Evolutionary conservation across 2,113 vertebrate genomes (phyloP), one percentile per base, ranked within the genome.

Genomic region (Oryzias woworae): DNA sequence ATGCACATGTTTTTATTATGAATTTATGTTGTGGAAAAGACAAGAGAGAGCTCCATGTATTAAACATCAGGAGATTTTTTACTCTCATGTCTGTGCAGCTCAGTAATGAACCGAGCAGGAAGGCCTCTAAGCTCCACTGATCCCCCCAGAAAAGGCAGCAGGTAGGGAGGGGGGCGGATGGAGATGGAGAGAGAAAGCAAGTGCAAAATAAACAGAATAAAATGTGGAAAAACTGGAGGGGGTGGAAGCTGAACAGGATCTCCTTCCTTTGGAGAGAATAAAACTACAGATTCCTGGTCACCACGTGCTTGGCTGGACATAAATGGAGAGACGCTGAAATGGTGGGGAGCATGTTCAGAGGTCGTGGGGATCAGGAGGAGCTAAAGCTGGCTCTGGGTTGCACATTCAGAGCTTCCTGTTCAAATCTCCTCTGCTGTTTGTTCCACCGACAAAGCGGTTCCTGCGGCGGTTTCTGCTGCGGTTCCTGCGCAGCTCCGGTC

Each of bases 281-380:
- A 84, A 84, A 82, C 75, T 74, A 82, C 80, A 88, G 87, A 90
- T 91, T 84, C 88, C 73, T 73, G 74, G 50, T 75, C 73, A 79
- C 78, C 87, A 78, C 87, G 81, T 87, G 85, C 82, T 87, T 82
- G 77, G 80, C 80, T 89, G 84, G 77, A 69, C 88, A 85, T 75
- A 88, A 87, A 88, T 76, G 75, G 78, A 77, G 75, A 80, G 82
- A 83, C 82, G 76, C 73, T 80, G 84, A 84, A 88, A 80, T 76
- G 75, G 62, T 65, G 61, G 66, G 73, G 73, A 77, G 77, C 60
- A 56, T 72, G 82, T 81, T 81, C 74, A 70, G 80, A 73, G 85
- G 87, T 79, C 64, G 70, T 70, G 66, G 47, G 82, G 86, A 87
- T 86, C 85, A 83, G 67, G 65, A 66, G 14, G 67, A 75, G 76